These are phyloP conservation scores for Lutraria rhynchaena DNA, from an alignment of 1,140 invertebrate species.

Conservation along the genomic window DNA sequence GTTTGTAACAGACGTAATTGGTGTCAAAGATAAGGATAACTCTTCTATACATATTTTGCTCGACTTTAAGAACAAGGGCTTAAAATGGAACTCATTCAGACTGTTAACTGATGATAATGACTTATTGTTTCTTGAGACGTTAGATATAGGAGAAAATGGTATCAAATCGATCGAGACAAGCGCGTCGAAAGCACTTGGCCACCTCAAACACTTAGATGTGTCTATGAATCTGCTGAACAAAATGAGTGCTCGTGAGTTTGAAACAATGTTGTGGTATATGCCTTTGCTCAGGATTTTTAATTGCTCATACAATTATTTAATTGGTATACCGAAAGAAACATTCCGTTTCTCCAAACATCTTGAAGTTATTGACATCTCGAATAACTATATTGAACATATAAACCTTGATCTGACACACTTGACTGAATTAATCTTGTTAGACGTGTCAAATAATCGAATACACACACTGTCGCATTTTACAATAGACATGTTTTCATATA, in stretches of 20 bases:
- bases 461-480: neutral
- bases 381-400: neutral
- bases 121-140: neutral
- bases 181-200: neutral
- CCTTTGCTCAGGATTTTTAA: neutral
- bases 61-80: neutral
- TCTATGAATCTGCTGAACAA: neutral
- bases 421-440: neutral
- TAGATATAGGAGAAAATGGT: neutral
- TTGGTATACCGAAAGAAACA: neutral
- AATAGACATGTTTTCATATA: neutral
- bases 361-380: neutral
- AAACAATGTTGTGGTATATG: neutral
- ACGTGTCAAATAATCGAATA: constrained; percentile 12
- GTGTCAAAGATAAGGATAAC: neutral
- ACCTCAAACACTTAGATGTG: neutral
- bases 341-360: neutral
- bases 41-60: neutral
- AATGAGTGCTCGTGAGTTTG: neutral
- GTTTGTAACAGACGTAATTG: neutral
- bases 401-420: neutral
- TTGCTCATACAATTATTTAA: neutral
- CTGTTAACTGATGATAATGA: neutral
- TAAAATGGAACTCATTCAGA: neutral
- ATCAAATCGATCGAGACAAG: neutral